phyloP scores from a whole-genome alignment of 2,797 vertebrate genomes.

The Octomys mimax region DNA sequence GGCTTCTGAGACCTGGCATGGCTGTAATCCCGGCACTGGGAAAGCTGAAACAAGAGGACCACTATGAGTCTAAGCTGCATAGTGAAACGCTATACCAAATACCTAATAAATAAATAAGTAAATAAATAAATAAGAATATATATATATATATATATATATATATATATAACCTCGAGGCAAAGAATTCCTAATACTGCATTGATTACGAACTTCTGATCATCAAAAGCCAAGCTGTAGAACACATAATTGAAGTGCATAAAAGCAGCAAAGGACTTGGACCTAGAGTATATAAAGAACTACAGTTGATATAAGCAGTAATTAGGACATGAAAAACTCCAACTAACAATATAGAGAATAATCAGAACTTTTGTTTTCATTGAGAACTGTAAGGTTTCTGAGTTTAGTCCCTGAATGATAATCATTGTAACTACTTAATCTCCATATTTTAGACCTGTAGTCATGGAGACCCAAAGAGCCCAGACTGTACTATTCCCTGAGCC shows the following conservation, averaged over 20 bases:
- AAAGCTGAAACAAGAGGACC: background rate
- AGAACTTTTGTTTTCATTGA: constrained; percentile 24
- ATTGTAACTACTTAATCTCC: background rate
- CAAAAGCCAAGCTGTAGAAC: background rate
- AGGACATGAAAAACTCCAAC: constrained; percentile 27
- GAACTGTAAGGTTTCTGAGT: background rate
- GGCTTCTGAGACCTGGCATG: no score
- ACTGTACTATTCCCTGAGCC: background rate
- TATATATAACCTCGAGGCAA: background rate
- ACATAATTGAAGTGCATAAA: background rate
- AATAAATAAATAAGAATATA: background rate
- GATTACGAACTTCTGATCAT: background rate
- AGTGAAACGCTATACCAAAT: no score
- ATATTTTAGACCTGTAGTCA: background rate
- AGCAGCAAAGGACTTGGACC: constrained; percentile 22
- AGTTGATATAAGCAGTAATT: background rate
- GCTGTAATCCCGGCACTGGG: background rate
- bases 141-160: no score
- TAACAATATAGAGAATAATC: background rate
- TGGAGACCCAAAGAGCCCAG: background rate
- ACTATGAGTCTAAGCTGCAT: no score
- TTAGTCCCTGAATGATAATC: background rate
- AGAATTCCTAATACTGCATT: background rate
- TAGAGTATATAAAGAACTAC: constrained; percentile 42
- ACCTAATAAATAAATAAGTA: background rate